A percentile compares a stretch with the other conserved stretches of the same genome.
Conservation (phyloP, 2,888 invertebrate species). For the Kryphioiulus occultus region DNA sequence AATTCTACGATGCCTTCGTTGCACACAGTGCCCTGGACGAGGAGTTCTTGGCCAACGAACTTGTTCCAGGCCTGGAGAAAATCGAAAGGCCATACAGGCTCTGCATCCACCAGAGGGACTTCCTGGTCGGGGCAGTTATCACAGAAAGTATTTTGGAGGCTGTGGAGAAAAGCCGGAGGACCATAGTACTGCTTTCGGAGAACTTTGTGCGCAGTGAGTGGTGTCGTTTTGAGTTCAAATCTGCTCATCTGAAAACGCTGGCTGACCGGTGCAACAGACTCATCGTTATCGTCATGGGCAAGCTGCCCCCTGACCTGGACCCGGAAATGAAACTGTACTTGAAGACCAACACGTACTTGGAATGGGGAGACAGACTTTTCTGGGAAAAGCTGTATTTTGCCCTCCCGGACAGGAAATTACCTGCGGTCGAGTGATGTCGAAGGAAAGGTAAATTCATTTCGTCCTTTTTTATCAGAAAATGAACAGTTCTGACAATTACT, state of each 20-base stretch:
- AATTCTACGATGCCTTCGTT: not conserved
- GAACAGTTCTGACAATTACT: no score
- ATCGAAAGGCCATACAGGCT: not conserved
- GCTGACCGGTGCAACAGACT: not conserved
- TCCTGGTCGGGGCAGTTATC: not conserved
- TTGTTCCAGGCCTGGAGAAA: not conserved
- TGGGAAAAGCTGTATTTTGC: not conserved
- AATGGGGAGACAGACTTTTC: not conserved
- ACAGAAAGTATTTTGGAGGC: constrained; percentile 11
- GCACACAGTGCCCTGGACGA: not conserved
- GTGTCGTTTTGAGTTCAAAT: constrained; percentile 27
- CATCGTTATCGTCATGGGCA: not conserved
- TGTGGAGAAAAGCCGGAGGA: not conserved
- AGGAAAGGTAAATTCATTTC: no score
- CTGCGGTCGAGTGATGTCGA: no score
- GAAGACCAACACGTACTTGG: constrained; percentile 3
- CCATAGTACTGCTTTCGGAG: not conserved
- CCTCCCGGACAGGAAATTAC: not conserved
- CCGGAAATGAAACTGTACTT: constrained; percentile 14
- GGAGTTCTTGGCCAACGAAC: not conserved
- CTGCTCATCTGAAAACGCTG: not conserved
- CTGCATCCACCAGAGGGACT: not conserved
- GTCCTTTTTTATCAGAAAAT: no score
- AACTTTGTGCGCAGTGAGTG: not conserved
- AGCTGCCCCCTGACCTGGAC: not conserved